These are phyloP conservation scores for Lophotriccus pileatus DNA, from an alignment of 2,797 vertebrate species.

Conservation along the genomic window DNA sequence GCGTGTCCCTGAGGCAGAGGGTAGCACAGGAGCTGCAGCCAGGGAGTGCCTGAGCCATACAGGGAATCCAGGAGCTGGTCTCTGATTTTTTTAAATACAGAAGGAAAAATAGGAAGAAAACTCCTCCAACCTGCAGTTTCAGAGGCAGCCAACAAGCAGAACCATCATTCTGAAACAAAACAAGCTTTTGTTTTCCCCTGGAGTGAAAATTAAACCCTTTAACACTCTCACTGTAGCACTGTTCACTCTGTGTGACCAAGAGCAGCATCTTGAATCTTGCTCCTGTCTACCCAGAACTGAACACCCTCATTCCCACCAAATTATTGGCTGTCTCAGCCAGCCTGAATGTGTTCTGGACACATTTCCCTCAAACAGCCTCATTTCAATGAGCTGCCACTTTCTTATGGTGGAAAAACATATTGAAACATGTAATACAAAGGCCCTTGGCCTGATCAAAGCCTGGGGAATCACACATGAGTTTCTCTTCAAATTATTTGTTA, in stretches of 20 bases:
- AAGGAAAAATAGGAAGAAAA: background rate
- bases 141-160: background rate
- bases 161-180: background rate
- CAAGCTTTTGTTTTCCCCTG: background rate
- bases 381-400: background rate
- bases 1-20: background rate
- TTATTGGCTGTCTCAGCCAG: background rate
- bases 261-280: background rate
- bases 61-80: background rate
- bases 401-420: background rate
- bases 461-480: background rate
- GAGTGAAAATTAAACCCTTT: background rate
- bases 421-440: background rate
- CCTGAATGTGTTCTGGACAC: background rate
- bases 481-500: background rate
- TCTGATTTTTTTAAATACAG: background rate
- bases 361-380: background rate
- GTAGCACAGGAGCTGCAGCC: background rate
- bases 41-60: background rate
- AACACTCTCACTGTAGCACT: background rate
- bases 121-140: background rate
- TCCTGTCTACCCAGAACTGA: background rate
- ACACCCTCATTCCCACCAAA: background rate
- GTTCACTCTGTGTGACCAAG: background rate
- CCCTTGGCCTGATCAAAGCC: background rate